These are phyloP conservation scores for Vulpes ferrilata DNA, from an alignment of 2,113 vertebrate genomes.

Conservation along the genomic window DNA sequence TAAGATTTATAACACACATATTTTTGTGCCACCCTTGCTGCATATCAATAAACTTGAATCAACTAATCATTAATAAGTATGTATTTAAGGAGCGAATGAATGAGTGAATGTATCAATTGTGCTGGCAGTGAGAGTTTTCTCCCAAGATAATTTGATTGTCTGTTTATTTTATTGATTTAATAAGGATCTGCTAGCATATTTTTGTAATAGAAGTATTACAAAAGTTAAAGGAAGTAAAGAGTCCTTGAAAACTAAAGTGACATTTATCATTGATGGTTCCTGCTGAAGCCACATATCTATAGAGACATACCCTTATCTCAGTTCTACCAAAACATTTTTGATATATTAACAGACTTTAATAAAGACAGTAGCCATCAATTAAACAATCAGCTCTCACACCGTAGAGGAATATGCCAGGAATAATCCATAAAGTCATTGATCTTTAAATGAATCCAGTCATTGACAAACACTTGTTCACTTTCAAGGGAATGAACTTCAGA, in stretches of 20 bases:
- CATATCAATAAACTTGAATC: not conserved
- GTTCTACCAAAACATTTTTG: not conserved
- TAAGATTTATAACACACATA: not conserved
- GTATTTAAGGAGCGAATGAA: not conserved
- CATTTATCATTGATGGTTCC: not conserved
- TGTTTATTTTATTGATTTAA: not conserved
- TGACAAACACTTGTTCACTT: not conserved
- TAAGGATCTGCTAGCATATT: not conserved
- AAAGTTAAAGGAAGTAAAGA: not conserved
- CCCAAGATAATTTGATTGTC: not conserved
- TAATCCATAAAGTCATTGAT: not conserved
- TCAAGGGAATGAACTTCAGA: not conserved
- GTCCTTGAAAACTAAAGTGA: not conserved
- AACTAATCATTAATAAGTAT: not conserved
- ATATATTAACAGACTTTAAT: conserved; percentile 29
- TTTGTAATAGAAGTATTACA: not conserved
- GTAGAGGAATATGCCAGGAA: not conserved
- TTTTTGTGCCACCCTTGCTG: not conserved
- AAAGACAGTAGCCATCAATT: not conserved
- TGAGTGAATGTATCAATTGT: not conserved
- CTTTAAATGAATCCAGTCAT: not conserved
- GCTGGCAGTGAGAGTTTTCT: not conserved
- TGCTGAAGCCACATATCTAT: not conserved
- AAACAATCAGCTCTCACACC: not conserved
- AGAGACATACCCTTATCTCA: not conserved